phyloP scores from a whole-genome alignment of 2,888 invertebrate genomes.

The Nudaria mundana region DNA sequence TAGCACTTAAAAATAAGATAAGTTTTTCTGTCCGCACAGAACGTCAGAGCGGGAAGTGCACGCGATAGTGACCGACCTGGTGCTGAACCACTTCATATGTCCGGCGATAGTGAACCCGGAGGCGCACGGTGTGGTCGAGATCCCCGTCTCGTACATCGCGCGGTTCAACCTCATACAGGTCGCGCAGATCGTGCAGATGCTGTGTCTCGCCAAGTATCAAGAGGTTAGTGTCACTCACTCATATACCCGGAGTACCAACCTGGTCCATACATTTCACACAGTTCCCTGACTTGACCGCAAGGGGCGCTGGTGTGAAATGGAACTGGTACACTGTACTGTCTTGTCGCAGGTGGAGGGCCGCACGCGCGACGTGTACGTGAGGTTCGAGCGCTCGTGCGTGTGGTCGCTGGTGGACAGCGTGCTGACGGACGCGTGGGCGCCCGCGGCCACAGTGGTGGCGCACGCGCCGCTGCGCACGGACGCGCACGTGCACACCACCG shows the following conservation, averaged over 20 bases:
- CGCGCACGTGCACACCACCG: constrained; percentile 37
- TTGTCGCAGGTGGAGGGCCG: constrained; percentile 60
- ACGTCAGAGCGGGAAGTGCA: constrained; percentile 73
- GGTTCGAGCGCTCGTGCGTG: constrained; percentile 90
- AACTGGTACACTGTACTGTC: too few relatives aligned
- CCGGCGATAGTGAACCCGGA: constrained; percentile 98
- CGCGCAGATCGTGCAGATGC: constrained; percentile 95
- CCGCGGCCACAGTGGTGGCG: constrained; percentile 44
- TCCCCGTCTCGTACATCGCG: constrained; percentile 94
- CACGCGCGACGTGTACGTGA: constrained; percentile 86
- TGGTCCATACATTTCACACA: too few relatives aligned
- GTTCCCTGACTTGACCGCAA: too few relatives aligned
- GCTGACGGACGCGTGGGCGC: constrained; percentile 57
- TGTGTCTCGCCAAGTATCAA: constrained; percentile 92
- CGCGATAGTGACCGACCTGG: constrained; percentile 93
- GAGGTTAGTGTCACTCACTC: too few relatives aligned
- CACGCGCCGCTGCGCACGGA: constrained; percentile 54
- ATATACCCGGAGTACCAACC: too few relatives aligned
- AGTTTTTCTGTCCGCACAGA: constrained; percentile 35
- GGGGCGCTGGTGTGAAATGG: too few relatives aligned
- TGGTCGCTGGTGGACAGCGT: constrained; percentile 89
- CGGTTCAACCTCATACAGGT: constrained; percentile 94
- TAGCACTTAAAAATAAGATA: too few relatives aligned
- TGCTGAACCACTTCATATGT: constrained; percentile 96
- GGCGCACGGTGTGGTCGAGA: constrained; percentile 95